Conservation (phyloP, 2,797 vertebrate species). For the Liparis tanakae region DNA sequence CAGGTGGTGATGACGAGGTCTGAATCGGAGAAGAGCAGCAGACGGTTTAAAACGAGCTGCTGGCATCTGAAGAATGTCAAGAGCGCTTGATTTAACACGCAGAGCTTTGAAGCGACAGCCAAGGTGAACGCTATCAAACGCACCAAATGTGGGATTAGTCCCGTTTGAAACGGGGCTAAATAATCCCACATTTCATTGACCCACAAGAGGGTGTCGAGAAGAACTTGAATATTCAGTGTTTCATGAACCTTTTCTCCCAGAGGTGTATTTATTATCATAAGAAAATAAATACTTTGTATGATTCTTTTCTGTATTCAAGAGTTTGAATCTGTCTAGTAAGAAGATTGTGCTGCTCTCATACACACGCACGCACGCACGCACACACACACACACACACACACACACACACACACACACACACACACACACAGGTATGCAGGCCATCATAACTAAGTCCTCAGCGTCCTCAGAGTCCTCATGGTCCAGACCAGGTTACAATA, state of each 20-base stretch:
- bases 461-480: no score
- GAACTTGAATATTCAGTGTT: background rate
- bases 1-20: conserved; percentile 33
- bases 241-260: no score
- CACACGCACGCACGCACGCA: conserved; percentile 13
- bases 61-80: conserved; percentile 58
- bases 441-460: no score
- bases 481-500: no score
- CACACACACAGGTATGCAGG: no score
- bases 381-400: no score
- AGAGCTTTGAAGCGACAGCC: conserved; percentile 34
- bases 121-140: conserved; percentile 14
- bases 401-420: no score
- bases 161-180: no score
- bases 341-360: background rate
- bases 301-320: background rate
- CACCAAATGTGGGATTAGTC: background rate
- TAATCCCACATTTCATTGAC: no score
- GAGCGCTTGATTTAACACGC: conserved; percentile 60
- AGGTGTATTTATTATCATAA: no score
- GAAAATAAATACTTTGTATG: background rate
- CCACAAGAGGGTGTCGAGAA: background rate
- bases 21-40: conserved; percentile 2
- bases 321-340: background rate
- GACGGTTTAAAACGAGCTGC: conserved; percentile 36